Conservation (phyloP, 2,888 invertebrate species). For the Phrixothrix hirtus region DNA sequence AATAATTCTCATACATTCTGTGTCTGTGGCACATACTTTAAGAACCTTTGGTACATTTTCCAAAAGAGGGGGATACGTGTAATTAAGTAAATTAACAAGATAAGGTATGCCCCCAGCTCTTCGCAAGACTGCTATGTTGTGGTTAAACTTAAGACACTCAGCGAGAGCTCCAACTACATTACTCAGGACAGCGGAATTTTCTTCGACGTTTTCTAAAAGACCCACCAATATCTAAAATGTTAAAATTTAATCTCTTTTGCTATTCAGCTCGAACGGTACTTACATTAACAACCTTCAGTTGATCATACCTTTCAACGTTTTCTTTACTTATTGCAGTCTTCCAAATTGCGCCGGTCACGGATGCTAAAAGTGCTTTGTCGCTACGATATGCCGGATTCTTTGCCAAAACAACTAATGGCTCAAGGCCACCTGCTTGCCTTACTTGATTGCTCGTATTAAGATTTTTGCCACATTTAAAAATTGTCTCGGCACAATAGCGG, state of each 20-base stretch:
- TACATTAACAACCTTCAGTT: constrained; percentile 61
- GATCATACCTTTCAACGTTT: constrained; percentile 79
- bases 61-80: constrained; percentile 80
- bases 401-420: constrained; percentile 79
- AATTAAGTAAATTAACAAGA: constrained; percentile 78
- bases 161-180: constrained; percentile 90
- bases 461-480: constrained; percentile 85
- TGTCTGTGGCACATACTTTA: constrained; percentile 79
- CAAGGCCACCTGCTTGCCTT: constrained; percentile 83
- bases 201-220: constrained; percentile 71
- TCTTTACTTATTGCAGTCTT: constrained; percentile 84
- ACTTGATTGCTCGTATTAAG: constrained; percentile 80
- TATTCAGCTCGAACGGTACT: no score
- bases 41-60: constrained; percentile 88
- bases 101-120: constrained; percentile 78
- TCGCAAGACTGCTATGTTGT: constrained; percentile 74
- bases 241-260: no score
- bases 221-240: constrained; percentile 71
- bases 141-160: constrained; percentile 80
- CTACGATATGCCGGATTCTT: constrained; percentile 67
- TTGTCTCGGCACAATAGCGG: constrained; percentile 86
- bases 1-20: constrained; percentile 77
- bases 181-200: constrained; percentile 79
- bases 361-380: constrained; percentile 77
- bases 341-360: constrained; percentile 93